Evolutionary conservation across 2,888 invertebrate genomes (phyloP), one percentile per base, ranked within the genome.

Genomic region (Macrophya annulata): DNA sequence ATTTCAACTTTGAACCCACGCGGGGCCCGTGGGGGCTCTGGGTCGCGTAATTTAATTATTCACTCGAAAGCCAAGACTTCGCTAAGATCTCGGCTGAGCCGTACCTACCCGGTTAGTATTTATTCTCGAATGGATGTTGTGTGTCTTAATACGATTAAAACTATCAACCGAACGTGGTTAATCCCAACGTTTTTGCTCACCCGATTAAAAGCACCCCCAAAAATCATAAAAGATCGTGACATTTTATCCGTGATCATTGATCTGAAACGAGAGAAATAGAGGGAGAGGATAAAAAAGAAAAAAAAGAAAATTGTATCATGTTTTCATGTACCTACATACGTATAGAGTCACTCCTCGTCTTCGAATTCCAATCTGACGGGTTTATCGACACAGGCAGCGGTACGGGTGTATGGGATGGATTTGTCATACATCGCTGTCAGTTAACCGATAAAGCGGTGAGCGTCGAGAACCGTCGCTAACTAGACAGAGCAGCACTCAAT

Each of bases 401-500:
- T 55, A 37, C 31, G 37, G 51, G 12, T 37, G 77, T 55, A 55
- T 77, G 81, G 92, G 92, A 93, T 92, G 91, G 91, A 93, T 93
- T 93, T 92, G 92, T 92, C 91, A 91, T 91, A 91, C 90, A 92
- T 91, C 91, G 90, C 89, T 90, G 91, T 92, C 91, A 89, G 91
- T 91, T 90, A 93, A 91, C 91, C 92, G 92, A 92, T 92, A 92
- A 92, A 90, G 90, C 91, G 93, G 92, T 91, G 93, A 92, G 90
- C 88, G 91, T 90, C 84, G 86, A 86, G 86, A 89, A 86, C 89
- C 89, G 89, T 89, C 90, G 91, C 89, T 93, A 93, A 93, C 92
- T 92, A 93, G 92, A 93, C 92, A 92, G 90, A 93, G 89, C 93
- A 91, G 92, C 92, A 92, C 93, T 93, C 93, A 93, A 93, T 93